Conservation (phyloP, 2,888 invertebrate genomes). For the Tachina lurida region DNA sequence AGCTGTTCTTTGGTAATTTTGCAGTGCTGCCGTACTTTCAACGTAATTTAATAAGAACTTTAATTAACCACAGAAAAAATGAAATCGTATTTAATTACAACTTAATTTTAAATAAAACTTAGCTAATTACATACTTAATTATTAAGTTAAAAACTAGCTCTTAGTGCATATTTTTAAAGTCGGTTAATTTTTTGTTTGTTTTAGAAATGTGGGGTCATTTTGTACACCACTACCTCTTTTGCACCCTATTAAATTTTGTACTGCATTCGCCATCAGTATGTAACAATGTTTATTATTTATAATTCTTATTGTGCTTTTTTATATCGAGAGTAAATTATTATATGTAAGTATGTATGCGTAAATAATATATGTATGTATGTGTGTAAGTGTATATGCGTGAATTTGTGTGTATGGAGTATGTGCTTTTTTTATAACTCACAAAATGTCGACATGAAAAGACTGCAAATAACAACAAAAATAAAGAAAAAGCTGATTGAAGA, state of each 20-base stretch:
- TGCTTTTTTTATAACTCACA: slow-evolving; percentile 35
- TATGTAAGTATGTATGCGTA: neutral
- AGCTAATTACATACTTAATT: no score
- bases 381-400: neutral
- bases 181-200: no score
- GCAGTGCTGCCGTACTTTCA: no score
- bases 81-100: no score
- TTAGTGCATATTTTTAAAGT: no score
- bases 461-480: slow-evolving; percentile 26
- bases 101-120: no score
- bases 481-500: slow-evolving; percentile 35
- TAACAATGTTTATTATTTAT: slow-evolving; percentile 31
- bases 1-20: no score
- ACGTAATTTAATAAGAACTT: no score
- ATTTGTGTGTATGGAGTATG: neutral
- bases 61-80: no score
- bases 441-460: slow-evolving; percentile 63
- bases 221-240: neutral
- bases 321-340: neutral
- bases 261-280: slow-evolving; percentile 35
- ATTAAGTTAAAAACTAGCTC: no score
- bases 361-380: neutral
- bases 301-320: slow-evolving; percentile 13
- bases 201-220: neutral
- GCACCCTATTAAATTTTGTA: slow-evolving; percentile 6